Evolutionary conservation across 1,140 invertebrate genomes (phyloP).

Genomic region (Magallana ariakensis): DNA sequence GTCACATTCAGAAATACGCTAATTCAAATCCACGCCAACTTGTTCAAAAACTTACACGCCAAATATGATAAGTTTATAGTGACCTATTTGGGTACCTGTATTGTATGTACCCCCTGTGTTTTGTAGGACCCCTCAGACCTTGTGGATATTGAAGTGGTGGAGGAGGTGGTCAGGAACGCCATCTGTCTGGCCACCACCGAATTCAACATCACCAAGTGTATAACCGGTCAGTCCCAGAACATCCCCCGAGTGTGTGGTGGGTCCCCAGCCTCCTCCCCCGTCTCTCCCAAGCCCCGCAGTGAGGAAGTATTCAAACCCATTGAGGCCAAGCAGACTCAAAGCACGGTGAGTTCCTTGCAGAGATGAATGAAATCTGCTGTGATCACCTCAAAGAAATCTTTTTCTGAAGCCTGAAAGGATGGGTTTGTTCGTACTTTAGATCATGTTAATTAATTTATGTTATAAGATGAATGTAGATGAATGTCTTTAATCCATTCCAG

Average conservation of each 20-base stretch:
- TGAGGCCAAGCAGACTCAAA: slow-evolving; percentile 63
- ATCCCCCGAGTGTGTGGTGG: slow-evolving; percentile 49
- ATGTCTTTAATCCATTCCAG: too few relatives aligned
- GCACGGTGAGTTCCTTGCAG: slow-evolving; percentile 60
- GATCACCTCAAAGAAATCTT: background rate
- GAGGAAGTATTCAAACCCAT: slow-evolving; percentile 64
- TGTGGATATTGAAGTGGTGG: slow-evolving; percentile 74
- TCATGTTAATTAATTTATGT: too few relatives aligned
- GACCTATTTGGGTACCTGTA: too few relatives aligned
- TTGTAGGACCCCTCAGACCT: slow-evolving; percentile 69
- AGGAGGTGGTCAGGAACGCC: slow-evolving; percentile 73
- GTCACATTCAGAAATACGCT: too few relatives aligned
- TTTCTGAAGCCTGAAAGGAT: background rate
- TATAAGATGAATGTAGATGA: too few relatives aligned
- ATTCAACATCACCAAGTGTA: slow-evolving; percentile 70
- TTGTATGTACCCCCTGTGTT: too few relatives aligned
- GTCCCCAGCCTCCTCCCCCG: slow-evolving; percentile 41
- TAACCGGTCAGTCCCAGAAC: slow-evolving; percentile 54
- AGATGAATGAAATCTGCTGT: background rate
- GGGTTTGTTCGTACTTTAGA: background rate
- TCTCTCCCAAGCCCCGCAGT: slow-evolving; percentile 2
- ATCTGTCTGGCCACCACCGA: slow-evolving; percentile 71
- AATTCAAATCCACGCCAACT: too few relatives aligned
- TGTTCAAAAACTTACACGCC: too few relatives aligned
- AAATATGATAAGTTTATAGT: too few relatives aligned